A percentile compares a stretch with the other conserved stretches of the same genome.
These are phyloP conservation scores for Cheirogaleus medius DNA, from an alignment of 2,113 vertebrate genomes.

Conservation along the genomic window DNA sequence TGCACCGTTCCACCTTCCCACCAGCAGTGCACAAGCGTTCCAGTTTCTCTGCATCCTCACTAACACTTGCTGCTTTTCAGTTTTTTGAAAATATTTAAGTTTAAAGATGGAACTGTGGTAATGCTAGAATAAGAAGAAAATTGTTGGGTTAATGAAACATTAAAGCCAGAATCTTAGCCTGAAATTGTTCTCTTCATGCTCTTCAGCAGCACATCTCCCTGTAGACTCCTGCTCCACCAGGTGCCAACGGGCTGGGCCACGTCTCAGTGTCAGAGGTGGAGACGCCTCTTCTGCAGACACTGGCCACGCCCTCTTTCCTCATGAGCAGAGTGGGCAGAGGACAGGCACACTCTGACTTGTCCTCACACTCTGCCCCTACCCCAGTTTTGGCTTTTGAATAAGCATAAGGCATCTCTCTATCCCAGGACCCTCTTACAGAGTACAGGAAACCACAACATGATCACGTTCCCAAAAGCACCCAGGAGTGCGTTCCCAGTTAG, in stretches of 20 bases:
- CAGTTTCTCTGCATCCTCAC: background rate
- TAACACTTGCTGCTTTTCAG: background rate
- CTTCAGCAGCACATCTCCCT: background rate
- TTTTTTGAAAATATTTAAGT: background rate
- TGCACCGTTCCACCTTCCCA: background rate
- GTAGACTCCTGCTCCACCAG: rapidly evolving
- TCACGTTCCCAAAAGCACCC: rapidly evolving
- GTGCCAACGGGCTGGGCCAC: too few species aligned
- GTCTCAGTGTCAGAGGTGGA: background rate
- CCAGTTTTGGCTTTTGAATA: background rate
- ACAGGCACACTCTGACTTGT: background rate
- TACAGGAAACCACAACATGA: too few species aligned
- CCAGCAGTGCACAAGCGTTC: background rate
- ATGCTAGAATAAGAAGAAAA: background rate
- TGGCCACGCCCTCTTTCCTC: background rate
- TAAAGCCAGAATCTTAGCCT: background rate
- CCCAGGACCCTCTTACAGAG: background rate
- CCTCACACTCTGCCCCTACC: background rate
- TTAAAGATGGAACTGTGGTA: background rate
- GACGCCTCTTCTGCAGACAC: background rate
- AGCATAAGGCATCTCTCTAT: background rate
- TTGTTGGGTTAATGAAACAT: background rate
- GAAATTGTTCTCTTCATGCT: background rate
- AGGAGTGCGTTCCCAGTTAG: rapidly evolving
- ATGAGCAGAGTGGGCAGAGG: background rate